Evolutionary conservation across 1,140 invertebrate genomes (phyloP).

Genomic region (Drepana arcuata): DNA sequence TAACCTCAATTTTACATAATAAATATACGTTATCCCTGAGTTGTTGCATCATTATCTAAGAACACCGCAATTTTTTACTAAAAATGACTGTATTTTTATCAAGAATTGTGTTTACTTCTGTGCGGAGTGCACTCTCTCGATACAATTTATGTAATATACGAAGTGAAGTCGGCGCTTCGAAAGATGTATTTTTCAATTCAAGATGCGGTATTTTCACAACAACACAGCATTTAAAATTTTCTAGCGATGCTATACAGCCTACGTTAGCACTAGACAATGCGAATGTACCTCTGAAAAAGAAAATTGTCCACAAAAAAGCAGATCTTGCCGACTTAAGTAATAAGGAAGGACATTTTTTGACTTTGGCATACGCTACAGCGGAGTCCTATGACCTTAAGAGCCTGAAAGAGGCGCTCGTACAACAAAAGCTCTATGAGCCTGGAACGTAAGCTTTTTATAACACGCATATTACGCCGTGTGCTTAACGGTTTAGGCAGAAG

Average conservation of each 20-base stretch:
- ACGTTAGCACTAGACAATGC: slow-evolving; percentile 43
- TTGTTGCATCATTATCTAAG: slow-evolving; percentile 1
- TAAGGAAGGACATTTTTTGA: slow-evolving; percentile 55
- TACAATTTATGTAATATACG: no score
- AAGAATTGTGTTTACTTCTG: slow-evolving; percentile 33
- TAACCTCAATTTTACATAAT: slow-evolving; percentile 35
- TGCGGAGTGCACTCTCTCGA: slow-evolving; percentile 19
- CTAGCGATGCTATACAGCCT: slow-evolving; percentile 37
- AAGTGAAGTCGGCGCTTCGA: no score
- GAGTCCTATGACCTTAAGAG: slow-evolving; percentile 52
- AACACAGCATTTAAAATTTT: slow-evolving; percentile 18
- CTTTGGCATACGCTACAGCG: slow-evolving; percentile 57
- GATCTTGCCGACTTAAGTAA: slow-evolving; percentile 36
- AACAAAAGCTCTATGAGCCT: slow-evolving; percentile 60
- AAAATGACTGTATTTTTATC: slow-evolving; percentile 51
- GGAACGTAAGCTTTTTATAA: slow-evolving; percentile 60
- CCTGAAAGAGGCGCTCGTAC: slow-evolving; percentile 42
- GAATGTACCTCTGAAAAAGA: slow-evolving; percentile 53
- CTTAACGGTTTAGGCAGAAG: no score
- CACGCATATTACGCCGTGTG: no score
- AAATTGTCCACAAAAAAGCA: slow-evolving; percentile 46
- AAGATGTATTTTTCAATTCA: slow-evolving; percentile 17
- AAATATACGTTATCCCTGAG: slow-evolving; percentile 2
- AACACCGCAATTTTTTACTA: neutral
- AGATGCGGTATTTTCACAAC: slow-evolving; percentile 27